Evolutionary conservation across 2,113 vertebrate species (phyloP).

Genomic region (Rhinichthys klamathensis): DNA sequence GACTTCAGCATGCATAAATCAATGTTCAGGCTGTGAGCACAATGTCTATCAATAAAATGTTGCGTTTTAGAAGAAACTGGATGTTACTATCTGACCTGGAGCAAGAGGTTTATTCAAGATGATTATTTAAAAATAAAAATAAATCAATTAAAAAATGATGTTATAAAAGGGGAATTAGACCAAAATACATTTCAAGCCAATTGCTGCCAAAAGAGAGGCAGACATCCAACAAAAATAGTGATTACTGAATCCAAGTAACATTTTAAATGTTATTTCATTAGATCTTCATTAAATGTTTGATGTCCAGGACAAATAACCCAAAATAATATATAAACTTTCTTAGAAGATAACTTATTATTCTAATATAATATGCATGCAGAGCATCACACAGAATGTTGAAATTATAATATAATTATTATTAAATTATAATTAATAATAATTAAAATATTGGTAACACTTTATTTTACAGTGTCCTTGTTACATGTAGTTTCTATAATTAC

Average conservation of each 20-base stretch:
- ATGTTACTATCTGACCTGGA: conserved; percentile 14
- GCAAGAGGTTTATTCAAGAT: not conserved
- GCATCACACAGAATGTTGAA: too few relatives aligned
- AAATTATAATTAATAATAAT: too few relatives aligned
- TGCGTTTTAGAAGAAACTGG: not conserved
- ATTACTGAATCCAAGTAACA: not conserved
- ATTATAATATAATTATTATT: too few relatives aligned
- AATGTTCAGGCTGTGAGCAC: conserved; percentile 1
- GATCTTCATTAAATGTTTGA: not conserved
- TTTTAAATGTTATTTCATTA: not conserved
- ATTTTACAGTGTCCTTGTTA: too few relatives aligned
- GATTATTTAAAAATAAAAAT: not conserved
- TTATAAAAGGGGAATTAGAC: conserved; percentile 48
- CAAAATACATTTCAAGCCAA: not conserved
- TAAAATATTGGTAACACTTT: too few relatives aligned
- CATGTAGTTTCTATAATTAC: too few relatives aligned
- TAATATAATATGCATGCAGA: not conserved
- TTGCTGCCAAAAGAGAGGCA: not conserved
- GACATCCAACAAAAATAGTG: not conserved
- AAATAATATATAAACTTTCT: not conserved
- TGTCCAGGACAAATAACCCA: too few relatives aligned
- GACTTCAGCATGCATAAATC: not conserved
- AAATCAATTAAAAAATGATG: conserved; percentile 2
- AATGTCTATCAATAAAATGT: not conserved
- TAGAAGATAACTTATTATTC: not conserved